A percentile compares a stretch with the other conserved stretches of the same genome.
Evolutionary conservation across 2,888 invertebrate species (phyloP).

Genomic region (Leucoma salicis): DNA sequence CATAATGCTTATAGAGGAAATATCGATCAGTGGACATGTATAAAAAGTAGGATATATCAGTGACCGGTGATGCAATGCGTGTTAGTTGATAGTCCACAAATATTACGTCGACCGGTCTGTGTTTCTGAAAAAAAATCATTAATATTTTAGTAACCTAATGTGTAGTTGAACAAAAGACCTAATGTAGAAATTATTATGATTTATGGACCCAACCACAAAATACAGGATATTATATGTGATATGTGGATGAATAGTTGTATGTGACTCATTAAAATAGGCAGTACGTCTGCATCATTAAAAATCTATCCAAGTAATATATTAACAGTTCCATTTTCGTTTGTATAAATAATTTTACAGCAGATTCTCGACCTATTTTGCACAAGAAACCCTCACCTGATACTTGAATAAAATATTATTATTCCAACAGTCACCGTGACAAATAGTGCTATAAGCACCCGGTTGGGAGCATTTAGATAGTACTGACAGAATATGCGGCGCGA

Average conservation of each 20-base stretch:
- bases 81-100: conserved; percentile 58
- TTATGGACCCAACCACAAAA: no score
- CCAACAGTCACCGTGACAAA: conserved; percentile 71
- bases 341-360: not conserved
- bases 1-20: conserved; percentile 50
- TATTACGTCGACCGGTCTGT: conserved; percentile 53
- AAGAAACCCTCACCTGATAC: conserved; percentile 46
- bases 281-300: no score
- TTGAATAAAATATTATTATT: conserved; percentile 58
- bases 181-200: no score
- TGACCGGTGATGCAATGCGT: conserved; percentile 58
- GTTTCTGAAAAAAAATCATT: conserved; percentile 46
- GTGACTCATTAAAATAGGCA: no score
- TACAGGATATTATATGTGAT: no score
- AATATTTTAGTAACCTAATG: not conserved
- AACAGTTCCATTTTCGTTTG: not conserved
- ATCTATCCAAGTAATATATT: not conserved
- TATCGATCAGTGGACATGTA: conserved; percentile 57
- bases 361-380: not conserved
- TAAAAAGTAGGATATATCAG: conserved; percentile 60
- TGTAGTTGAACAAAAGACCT: no score
- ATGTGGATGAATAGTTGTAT: no score
- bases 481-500: conserved; percentile 44
- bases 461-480: conserved; percentile 51
- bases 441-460: conserved; percentile 41